Evolutionary conservation across 1,140 invertebrate species (phyloP), one percentile per base, ranked within the genome.

Genomic region (Arion vulgaris): DNA sequence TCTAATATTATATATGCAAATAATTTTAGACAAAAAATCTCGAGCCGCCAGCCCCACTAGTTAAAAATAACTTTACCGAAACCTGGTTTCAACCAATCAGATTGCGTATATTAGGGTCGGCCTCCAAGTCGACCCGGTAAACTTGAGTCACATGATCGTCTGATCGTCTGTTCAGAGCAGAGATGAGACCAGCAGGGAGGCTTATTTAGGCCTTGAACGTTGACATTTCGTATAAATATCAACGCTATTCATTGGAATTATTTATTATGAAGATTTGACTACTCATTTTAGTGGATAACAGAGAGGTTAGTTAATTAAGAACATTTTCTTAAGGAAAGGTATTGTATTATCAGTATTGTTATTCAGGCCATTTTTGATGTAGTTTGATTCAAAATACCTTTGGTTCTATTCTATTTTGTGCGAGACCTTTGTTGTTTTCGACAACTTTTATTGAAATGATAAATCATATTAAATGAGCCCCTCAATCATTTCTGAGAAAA

Each of bases 31-130:
- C 41, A 15, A 7, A 15, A 45, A 45, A 45, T 45, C 5, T 45
- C 74, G 45, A 19, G 36, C 36, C 77, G 38, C 53, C 49, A 28
- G n/a, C 66, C 53, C 62, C 39, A 36, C 26, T 13, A 45, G 23
- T 0, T 28, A 73, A 62, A 73, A 69, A 83, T 79, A 83, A 23
- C 49, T 41, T 62, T 11, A 34, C 32, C 82, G 66, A 49, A 85
- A 81, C 84, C 69, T 66, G 17, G 62, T 85, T 85, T 81, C 69
- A 81, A 39, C 84, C 84, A 85, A 85, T 85, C 57, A 83, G 53
- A 71, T 32, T n/a, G 45, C 78, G 34, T 26, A 26, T 77, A 68
- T 38, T 71, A 53, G 36, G 49, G 0, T 26, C 57, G 36, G 38
- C 81, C 72, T 36, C 74, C 79, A 73, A 73, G 51, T 75, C 78